Base-by-base conservation (phyloP, 2,113 vertebrate genomes). In the Coptodon rendalli region DNA sequence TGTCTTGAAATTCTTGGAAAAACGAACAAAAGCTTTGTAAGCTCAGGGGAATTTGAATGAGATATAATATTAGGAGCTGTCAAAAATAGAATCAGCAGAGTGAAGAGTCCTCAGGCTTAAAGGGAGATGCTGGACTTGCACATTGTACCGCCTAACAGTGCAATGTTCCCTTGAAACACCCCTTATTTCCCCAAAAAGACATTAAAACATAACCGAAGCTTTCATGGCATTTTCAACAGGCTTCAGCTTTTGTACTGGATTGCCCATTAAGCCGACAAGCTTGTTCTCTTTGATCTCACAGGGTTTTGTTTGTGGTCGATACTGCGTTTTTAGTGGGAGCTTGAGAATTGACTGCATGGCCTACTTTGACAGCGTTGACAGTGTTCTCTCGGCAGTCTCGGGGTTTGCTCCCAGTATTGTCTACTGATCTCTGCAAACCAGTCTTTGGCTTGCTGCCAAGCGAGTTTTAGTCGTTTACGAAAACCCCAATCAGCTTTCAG, bases 1-100 rank as follows among this genome's bases (percentile, higher is more conserved):
- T 36, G 80, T 80, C 81, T 85, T 81, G 54, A 86, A 91, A 88
- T 59, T 76, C 81, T 92, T 81, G 79, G 63, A 81, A 6, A 92
- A 85, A 92, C 87, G 87, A 93, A 95, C 68, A 92, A 90, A 85
- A 66, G 81, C 45, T 29, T n/a, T 83, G 56, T 7, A 82, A 87
- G 40, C 87, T 87, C 52, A 43, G 81, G 86, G 83, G 80, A 88
- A 82, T 38, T n/a, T 14, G 52, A 92, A 89, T 84, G 83, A 92
- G 88, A 71, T 91, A 52, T 71, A 45, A 88, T 85, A 82, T 83
- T 85, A 86, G 36, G 71, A 53, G 61, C 86, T 86, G 78, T 93
- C 88, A 93, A 34, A 84, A 76, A 80, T 57, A 50, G 89, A 91
- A 59, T 66, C 71, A 81, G 87, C 45, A 48, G 79, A 91, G 86